Percentiles rank a stretch among this genome's conserved stretches.
Evolutionary conservation across 2,797 vertebrate species (phyloP).

Genomic region (Microhierax caerulescens): DNA sequence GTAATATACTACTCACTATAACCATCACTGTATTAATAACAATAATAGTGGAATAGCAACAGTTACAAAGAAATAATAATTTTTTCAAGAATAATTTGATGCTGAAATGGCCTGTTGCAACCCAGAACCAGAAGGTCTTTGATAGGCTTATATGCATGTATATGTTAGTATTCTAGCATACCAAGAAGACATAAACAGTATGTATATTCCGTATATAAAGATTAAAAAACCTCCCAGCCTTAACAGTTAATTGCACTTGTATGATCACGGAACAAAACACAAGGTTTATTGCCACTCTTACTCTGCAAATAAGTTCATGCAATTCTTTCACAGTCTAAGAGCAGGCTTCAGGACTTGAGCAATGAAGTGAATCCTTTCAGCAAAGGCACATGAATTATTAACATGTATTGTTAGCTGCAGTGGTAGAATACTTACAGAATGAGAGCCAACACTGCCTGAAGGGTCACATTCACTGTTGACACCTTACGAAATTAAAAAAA

Average conservation of each 20-base stretch:
- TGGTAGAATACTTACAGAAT: constrained; percentile 78
- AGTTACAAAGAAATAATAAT: not conserved
- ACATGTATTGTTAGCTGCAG: not conserved
- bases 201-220: not conserved
- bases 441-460: constrained; percentile 78
- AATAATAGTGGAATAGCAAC: not conserved
- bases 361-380: not conserved
- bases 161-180: not conserved
- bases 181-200: not conserved
- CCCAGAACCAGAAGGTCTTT: not conserved
- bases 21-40: fast-evolving
- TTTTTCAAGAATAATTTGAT: not conserved
- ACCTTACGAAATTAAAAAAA: constrained; percentile 67
- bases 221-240: fast-evolving
- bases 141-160: not conserved
- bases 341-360: not conserved
- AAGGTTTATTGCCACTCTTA: not conserved
- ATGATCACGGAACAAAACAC: not conserved
- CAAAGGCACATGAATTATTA: not conserved
- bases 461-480: constrained; percentile 74
- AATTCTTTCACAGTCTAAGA: not conserved
- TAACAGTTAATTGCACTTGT: not conserved
- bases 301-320: not conserved
- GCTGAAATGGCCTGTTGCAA: not conserved
- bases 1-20: not conserved